Percentiles rank a stretch among this genome's conserved stretches.
These are phyloP conservation scores for Dicrurus megarhynchus DNA, from an alignment of 2,113 vertebrate genomes.

Conservation along the genomic window DNA sequence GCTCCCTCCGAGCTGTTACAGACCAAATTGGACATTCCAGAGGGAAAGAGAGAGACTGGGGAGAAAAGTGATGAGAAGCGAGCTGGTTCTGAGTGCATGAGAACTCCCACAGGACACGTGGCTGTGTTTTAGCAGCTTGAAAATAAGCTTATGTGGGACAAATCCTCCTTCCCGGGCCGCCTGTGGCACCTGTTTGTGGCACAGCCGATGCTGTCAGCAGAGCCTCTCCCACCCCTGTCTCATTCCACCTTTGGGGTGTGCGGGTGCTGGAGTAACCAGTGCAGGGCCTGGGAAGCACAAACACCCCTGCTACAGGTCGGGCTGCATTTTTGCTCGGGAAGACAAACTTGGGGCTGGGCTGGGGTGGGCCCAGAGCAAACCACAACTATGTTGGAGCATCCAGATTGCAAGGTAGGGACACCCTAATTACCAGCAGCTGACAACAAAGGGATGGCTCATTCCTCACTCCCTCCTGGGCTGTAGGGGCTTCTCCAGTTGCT, in stretches of 20 bases:
- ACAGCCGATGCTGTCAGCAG: background rate
- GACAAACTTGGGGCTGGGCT: background rate
- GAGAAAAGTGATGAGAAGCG: background rate
- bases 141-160: background rate
- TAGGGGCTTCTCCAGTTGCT: background rate
- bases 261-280: background rate
- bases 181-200: background rate
- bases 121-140: conserved; percentile 1
- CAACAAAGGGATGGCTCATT: background rate
- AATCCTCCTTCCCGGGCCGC: background rate
- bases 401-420: background rate
- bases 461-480: background rate
- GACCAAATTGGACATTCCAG: background rate
- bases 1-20: background rate
- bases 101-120: conserved; percentile 12
- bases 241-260: background rate
- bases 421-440: background rate
- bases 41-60: background rate
- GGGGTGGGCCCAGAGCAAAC: conserved; percentile 1
- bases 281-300: background rate
- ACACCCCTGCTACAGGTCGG: background rate
- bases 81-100: background rate
- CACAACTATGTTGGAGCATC: background rate
- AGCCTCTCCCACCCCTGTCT: background rate
- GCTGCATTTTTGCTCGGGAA: background rate